phyloP scores from a whole-genome alignment of 2,888 invertebrate species.

The Tenthredo mesomela region DNA sequence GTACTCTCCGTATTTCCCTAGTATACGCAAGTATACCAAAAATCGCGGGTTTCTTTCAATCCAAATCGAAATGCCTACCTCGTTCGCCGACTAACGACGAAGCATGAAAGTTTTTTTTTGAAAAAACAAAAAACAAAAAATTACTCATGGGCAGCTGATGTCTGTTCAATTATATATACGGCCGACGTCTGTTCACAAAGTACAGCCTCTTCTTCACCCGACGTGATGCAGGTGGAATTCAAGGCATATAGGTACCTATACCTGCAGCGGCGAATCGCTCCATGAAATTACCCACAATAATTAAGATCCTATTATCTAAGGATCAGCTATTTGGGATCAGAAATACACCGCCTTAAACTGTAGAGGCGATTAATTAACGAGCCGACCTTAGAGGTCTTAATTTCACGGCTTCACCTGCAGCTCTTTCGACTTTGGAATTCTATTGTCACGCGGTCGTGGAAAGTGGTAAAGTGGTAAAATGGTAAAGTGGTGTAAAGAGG shows the following conservation, averaged over 20 bases:
- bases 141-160: constrained; percentile 2
- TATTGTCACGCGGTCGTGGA: not conserved
- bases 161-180: not conserved
- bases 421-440: not conserved
- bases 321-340: constrained; percentile 13
- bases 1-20: not conserved
- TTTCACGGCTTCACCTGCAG: constrained; percentile 14
- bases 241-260: not conserved
- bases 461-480: not conserved
- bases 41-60: constrained; percentile 20
- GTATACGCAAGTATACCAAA: not conserved
- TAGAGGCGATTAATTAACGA: constrained; percentile 26
- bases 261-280: not conserved
- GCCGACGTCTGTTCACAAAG: not conserved
- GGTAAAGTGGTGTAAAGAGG: not conserved
- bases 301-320: constrained; percentile 21
- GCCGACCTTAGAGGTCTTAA: not conserved
- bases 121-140: not conserved
- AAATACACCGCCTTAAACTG: not conserved
- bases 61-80: not conserved
- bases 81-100: constrained; percentile 2
- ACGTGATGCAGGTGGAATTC: not conserved
- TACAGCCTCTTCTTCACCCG: not conserved
- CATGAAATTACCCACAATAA: constrained; percentile 5
- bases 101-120: not conserved